A percentile compares a stretch with the other conserved stretches of the same genome.
phyloP scores from a whole-genome alignment of 2,797 vertebrate genomes.

The Sebastiscus albofasciatus region DNA sequence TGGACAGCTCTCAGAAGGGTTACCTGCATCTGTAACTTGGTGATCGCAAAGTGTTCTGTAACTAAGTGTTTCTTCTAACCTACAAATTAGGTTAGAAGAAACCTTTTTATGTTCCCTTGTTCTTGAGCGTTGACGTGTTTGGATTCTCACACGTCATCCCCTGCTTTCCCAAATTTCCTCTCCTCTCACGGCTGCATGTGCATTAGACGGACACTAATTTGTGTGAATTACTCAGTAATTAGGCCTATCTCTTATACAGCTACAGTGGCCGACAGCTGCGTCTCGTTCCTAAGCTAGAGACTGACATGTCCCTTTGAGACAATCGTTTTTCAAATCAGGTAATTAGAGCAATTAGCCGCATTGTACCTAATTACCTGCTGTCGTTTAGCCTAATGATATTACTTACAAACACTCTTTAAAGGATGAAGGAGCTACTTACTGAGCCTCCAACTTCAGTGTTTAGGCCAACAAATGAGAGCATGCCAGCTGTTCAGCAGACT shows the following conservation, averaged over 20 bases:
- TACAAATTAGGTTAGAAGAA: slow-evolving; percentile 6
- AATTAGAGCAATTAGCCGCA: slow-evolving; percentile 76
- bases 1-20: background rate
- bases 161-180: slow-evolving; percentile 51
- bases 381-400: slow-evolving; percentile 75
- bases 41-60: background rate
- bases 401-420: slow-evolving; percentile 74
- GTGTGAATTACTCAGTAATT: slow-evolving; percentile 75
- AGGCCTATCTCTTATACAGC: slow-evolving; percentile 68
- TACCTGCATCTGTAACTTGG: slow-evolving; percentile 11
- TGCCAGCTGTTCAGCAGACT: slow-evolving; percentile 70
- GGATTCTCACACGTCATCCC: slow-evolving; percentile 51
- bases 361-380: slow-evolving; percentile 73
- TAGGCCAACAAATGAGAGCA: slow-evolving; percentile 57
- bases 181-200: slow-evolving; percentile 51
- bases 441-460: slow-evolving; percentile 47
- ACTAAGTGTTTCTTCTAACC: slow-evolving; percentile 17
- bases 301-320: slow-evolving; percentile 67
- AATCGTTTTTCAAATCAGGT: slow-evolving; percentile 71
- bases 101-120: slow-evolving; percentile 39
- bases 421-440: slow-evolving; percentile 65
- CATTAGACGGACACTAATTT: slow-evolving; percentile 73
- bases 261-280: slow-evolving; percentile 69
- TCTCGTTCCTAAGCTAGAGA: slow-evolving; percentile 56
- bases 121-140: slow-evolving; percentile 15